These are phyloP conservation scores for Leucoraja ocellata DNA, from an alignment of 2,797 vertebrate genomes.

Conservation along the genomic window DNA sequence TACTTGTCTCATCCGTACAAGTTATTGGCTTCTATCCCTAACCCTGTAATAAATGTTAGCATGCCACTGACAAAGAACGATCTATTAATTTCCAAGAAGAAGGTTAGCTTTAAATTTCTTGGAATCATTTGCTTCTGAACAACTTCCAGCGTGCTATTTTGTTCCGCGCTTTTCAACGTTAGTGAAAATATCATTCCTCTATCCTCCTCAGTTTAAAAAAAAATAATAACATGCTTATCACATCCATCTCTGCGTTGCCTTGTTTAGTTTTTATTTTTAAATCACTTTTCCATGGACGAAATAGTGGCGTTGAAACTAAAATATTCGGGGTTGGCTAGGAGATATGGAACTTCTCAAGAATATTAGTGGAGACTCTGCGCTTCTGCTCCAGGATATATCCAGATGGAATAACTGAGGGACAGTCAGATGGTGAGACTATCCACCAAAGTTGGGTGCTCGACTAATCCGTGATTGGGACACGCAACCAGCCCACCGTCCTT, in stretches of 20 bases:
- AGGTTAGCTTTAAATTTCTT: background rate
- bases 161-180: background rate
- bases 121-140: background rate
- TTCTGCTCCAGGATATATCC: too few species aligned
- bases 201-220: background rate
- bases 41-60: background rate
- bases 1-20: background rate
- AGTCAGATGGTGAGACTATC: too few species aligned
- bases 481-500: too few species aligned
- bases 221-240: background rate
- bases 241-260: background rate
- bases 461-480: too few species aligned
- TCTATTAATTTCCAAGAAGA: slow-evolving; percentile 22
- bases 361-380: too few species aligned
- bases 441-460: too few species aligned
- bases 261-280: too few species aligned
- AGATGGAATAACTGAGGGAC: too few species aligned
- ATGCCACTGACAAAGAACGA: background rate
- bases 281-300: too few species aligned
- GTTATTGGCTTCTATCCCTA: background rate
- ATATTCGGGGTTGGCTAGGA: too few species aligned
- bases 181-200: background rate
- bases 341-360: too few species aligned
- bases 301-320: too few species aligned
- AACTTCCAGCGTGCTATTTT: background rate